Conservation (phyloP, 53 echinoderm and acorn worm species). For the Arbacia lixula region DNA sequence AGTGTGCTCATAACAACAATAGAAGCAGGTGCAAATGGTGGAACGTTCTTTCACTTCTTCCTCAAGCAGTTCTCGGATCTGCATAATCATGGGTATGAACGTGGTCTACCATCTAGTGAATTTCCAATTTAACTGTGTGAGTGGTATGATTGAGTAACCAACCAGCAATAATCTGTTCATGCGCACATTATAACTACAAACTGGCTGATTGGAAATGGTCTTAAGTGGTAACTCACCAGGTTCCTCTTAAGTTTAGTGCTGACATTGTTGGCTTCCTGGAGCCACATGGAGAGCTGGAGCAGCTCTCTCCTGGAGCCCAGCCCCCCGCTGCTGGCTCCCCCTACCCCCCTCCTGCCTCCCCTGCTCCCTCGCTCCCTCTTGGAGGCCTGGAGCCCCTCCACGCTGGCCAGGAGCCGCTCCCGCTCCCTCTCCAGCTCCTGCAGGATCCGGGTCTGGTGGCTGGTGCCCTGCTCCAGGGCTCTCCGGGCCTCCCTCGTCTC, state of each 20-base stretch:
- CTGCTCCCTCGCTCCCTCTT: slow-evolving; percentile 31
- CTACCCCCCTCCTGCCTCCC: neutral
- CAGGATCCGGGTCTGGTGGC: slow-evolving; percentile 72
- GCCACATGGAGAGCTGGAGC: slow-evolving; percentile 80
- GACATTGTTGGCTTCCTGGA: slow-evolving; percentile 91
- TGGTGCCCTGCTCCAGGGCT: slow-evolving; percentile 57
- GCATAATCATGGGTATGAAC: too few species aligned
- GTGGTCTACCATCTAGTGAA: too few species aligned
- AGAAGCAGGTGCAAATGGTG: too few species aligned
- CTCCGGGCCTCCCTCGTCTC: slow-evolving; percentile 60
- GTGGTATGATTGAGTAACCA: too few species aligned
- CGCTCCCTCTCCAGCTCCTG: slow-evolving; percentile 84
- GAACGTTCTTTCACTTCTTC: too few species aligned
- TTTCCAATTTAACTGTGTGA: too few species aligned
- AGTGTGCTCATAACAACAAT: too few species aligned
- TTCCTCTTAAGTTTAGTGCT: slow-evolving; percentile 72
- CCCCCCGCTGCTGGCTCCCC: neutral
- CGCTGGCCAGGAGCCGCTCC: slow-evolving; percentile 30
- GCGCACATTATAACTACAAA: too few species aligned
- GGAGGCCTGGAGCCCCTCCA: slow-evolving; percentile 21
- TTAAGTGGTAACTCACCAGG: too few species aligned
- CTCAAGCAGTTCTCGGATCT: too few species aligned
- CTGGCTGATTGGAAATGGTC: too few species aligned
- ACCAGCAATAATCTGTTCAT: too few species aligned
- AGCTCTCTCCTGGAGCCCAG: slow-evolving; percentile 64